These are phyloP conservation scores for Drosophila hydei DNA, from an alignment of 1,140 invertebrate species.

Conservation along the genomic window DNA sequence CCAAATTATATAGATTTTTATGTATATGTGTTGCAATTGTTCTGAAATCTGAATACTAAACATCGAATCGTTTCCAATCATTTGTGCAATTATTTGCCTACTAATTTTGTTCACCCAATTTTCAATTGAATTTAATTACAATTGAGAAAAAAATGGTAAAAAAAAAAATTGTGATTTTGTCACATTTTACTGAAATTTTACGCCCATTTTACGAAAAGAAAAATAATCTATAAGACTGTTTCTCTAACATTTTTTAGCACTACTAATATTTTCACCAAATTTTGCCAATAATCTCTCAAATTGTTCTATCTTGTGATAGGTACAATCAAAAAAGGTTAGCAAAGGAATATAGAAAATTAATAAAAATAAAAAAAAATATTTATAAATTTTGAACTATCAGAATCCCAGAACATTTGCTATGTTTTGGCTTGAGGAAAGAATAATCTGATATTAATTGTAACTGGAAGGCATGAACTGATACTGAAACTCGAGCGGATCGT, in stretches of 20 bases:
- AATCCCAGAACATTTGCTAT: slow-evolving; percentile 32
- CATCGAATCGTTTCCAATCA: neutral
- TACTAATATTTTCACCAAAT: too few species aligned
- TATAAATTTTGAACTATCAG: neutral
- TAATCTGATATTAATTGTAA: slow-evolving; percentile 28
- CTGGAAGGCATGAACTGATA: slow-evolving; percentile 19
- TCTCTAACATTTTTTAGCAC: too few species aligned
- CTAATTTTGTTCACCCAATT: neutral
- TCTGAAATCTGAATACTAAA: slow-evolving; percentile 29
- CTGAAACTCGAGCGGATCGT: slow-evolving; percentile 6
- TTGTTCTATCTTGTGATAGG: too few species aligned
- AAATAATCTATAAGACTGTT: too few species aligned
- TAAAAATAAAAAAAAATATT: slow-evolving; percentile 9
- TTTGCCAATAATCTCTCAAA: too few species aligned
- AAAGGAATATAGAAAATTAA: slow-evolving; percentile 1
- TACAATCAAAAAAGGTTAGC: neutral
- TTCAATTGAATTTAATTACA: neutral
- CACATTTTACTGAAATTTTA: too few species aligned
- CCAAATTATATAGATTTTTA: slow-evolving; percentile 25
- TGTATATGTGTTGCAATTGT: slow-evolving; percentile 9
- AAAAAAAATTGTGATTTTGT: too few species aligned
- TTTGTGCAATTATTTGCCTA: neutral
- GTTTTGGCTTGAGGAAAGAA: slow-evolving; percentile 6
- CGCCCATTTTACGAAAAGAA: too few species aligned
- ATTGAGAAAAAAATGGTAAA: too few species aligned